Conservation (phyloP, 2,797 vertebrate genomes). For the Bradypodion ventrale region DNA sequence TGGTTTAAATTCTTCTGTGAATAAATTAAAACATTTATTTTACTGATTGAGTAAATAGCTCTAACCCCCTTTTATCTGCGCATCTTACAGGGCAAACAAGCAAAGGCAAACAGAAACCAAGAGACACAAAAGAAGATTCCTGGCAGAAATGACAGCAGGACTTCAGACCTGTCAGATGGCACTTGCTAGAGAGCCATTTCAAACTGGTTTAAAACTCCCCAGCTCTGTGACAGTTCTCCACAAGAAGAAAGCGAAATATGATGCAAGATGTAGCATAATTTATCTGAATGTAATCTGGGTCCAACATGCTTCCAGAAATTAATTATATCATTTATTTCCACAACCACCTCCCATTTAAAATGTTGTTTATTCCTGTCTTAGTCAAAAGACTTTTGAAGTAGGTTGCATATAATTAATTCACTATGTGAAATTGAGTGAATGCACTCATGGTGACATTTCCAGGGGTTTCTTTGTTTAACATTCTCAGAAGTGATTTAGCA, state of each 20-base stretch:
- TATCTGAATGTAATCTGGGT: neutral
- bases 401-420: no score
- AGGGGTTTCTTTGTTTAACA: no score
- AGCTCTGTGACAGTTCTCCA: neutral
- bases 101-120: neutral
- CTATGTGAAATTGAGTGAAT: no score
- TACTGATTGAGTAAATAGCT: neutral
- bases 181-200: neutral
- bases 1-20: neutral
- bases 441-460: no score
- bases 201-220: neutral
- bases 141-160: neutral
- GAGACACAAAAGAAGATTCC: neutral
- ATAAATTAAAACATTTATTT: slow-evolving; percentile 3
- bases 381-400: no score
- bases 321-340: neutral
- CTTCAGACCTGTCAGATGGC: neutral
- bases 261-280: neutral
- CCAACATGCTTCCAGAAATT: neutral
- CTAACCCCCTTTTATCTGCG: neutral
- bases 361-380: no score
- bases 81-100: neutral
- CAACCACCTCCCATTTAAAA: no score
- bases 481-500: no score
- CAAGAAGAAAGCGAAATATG: neutral